Conservation (phyloP, 2,797 vertebrate species). For the Hoplostethus mediterraneus region DNA sequence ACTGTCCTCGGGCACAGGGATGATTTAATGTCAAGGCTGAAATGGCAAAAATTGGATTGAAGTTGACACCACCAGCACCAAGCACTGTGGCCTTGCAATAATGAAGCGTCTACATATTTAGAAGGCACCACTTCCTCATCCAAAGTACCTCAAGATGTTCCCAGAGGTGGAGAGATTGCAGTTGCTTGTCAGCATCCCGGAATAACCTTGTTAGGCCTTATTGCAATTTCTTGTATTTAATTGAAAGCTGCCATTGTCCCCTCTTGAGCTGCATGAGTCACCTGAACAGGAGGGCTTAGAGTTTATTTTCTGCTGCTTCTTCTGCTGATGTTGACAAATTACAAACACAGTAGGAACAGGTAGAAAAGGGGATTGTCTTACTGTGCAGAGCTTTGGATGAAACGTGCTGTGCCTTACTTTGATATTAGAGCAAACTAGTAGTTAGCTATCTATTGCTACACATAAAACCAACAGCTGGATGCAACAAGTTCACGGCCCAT, state of each 20-base stretch:
- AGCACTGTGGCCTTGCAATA: not conserved
- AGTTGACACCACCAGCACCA: not conserved
- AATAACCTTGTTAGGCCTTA: constrained; percentile 38
- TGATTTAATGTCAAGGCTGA: not conserved
- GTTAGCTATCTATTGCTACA: not conserved
- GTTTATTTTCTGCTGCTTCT: constrained; percentile 31
- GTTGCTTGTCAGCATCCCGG: constrained; percentile 35
- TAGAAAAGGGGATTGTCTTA: constrained; percentile 19
- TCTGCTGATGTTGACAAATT: constrained; percentile 23
- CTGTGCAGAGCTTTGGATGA: constrained; percentile 3
- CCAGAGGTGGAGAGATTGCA: constrained; percentile 12
- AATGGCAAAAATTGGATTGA: not conserved
- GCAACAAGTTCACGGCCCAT: too few species aligned
- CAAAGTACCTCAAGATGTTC: constrained; percentile 12
- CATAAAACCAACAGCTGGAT: too few species aligned
- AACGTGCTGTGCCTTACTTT: constrained; percentile 9
- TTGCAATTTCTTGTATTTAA: constrained; percentile 52
- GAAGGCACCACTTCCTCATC: not conserved
- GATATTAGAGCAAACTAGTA: constrained; percentile 6
- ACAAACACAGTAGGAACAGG: constrained; percentile 20
- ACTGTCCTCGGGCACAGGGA: not conserved
- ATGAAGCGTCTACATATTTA: not conserved
- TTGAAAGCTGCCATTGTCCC: constrained; percentile 50
- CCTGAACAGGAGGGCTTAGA: constrained; percentile 12
- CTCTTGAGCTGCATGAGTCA: constrained; percentile 56